Conservation (phyloP, 1,140 invertebrate species). For the Coboldia fuscipes region DNA sequence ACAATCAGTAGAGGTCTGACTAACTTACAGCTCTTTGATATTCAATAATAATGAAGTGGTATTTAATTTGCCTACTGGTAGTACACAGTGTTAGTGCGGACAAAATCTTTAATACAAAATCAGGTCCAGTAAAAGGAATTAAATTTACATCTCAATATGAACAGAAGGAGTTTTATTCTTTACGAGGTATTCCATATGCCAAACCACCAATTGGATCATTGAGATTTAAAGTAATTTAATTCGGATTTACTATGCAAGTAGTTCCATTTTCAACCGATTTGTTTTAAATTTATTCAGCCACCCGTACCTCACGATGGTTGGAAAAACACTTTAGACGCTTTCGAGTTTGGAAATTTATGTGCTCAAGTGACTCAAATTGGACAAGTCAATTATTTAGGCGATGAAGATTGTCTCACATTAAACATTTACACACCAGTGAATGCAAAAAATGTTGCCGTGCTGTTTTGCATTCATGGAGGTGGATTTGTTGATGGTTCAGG, state of each 20-base stretch:
- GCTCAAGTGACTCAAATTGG: slow-evolving; percentile 23
- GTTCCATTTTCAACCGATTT: neutral
- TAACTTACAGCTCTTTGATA: no score
- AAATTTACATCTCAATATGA: neutral
- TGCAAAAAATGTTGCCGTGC: slow-evolving; percentile 33
- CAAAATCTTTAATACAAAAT: neutral
- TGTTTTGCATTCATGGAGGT: slow-evolving; percentile 62
- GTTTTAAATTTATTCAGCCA: slow-evolving; percentile 22
- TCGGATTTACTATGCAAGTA: neutral
- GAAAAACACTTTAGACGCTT: slow-evolving; percentile 32
- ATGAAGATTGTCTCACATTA: slow-evolving; percentile 32
- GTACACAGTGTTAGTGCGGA: neutral
- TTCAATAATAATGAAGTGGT: no score
- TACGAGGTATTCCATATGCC: slow-evolving; percentile 5
- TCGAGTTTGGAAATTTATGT: slow-evolving; percentile 30
- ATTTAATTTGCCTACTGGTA: no score
- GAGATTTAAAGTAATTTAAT: slow-evolving; percentile 5
- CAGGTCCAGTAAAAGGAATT: neutral
- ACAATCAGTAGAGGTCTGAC: no score
- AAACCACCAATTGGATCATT: slow-evolving; percentile 3
- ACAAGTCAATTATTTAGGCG: slow-evolving; percentile 9
- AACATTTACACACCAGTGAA: slow-evolving; percentile 35
- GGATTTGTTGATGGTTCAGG: slow-evolving; percentile 38
- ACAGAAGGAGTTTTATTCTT: neutral
- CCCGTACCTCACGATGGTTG: slow-evolving; percentile 33